phyloP scores from a whole-genome alignment of 2,888 invertebrate species.

The Mesorhabditis belari region DNA sequence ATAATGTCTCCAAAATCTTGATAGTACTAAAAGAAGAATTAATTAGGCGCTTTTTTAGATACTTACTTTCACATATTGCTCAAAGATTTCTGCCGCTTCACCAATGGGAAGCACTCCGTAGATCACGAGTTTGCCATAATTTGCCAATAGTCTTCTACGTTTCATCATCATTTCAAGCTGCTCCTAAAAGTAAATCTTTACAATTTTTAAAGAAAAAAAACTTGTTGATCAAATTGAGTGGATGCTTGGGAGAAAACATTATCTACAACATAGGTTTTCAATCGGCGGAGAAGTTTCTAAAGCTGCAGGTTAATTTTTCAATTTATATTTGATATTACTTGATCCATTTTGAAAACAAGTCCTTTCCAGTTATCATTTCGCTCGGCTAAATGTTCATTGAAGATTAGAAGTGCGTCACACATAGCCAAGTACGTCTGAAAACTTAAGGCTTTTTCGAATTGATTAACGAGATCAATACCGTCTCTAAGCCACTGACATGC shows the following conservation, averaged over 20 bases:
- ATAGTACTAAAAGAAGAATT: constrained; percentile 68
- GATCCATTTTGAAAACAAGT: not conserved
- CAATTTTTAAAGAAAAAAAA: constrained; percentile 1
- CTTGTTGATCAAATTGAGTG: constrained; percentile 15
- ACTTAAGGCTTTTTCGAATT: not conserved
- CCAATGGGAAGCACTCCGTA: constrained; percentile 89
- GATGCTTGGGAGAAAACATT: constrained; percentile 36
- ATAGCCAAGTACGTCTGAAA: constrained; percentile 83
- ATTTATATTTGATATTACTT: no score
- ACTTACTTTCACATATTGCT: constrained; percentile 84
- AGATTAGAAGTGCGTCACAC: constrained; percentile 86
- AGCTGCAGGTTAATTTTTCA: no score
- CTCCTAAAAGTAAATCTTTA: not conserved
- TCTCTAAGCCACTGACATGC: constrained; percentile 55
- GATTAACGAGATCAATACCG: no score
- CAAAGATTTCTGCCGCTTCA: constrained; percentile 86
- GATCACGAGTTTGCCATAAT: constrained; percentile 92
- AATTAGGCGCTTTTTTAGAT: not conserved
- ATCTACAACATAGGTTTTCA: constrained; percentile 37
- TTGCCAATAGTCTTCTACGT: constrained; percentile 69
- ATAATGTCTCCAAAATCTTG: constrained; percentile 98
- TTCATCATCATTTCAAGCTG: constrained; percentile 27
- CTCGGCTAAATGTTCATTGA: constrained; percentile 72
- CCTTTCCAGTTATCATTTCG: not conserved
- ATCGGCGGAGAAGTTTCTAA: constrained; percentile 16